Percentiles rank a stretch among this genome's conserved stretches.
Conservation (phyloP, 2,888 invertebrate genomes). For the Prionchulus punctatus region DNA sequence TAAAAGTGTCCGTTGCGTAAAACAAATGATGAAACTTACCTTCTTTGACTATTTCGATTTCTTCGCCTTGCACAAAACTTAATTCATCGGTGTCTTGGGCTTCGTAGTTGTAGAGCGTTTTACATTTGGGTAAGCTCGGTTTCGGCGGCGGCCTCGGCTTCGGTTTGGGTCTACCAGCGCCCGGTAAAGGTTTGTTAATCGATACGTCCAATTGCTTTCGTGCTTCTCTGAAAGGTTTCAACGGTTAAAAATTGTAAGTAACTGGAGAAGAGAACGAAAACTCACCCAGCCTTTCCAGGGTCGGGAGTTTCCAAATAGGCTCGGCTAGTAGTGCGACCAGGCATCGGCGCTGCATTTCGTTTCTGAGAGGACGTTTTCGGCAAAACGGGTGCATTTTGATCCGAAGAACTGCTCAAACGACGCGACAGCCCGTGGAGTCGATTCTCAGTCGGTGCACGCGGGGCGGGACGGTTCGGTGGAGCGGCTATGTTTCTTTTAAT, state of each 20-base stretch:
- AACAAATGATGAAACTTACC: conserved; percentile 30
- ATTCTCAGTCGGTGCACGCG: neutral
- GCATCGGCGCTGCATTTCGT: neutral
- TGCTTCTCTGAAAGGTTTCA: conserved; percentile 9
- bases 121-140: conserved; percentile 32
- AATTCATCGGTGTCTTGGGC: conserved; percentile 51
- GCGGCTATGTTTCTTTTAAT: too few species aligned
- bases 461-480: neutral
- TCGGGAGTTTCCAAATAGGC: neutral
- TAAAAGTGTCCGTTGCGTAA: neutral
- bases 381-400: conserved; percentile 10
- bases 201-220: neutral
- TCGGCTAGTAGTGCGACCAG: neutral
- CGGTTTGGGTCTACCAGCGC: conserved; percentile 35
- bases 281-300: neutral
- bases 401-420: conserved; percentile 3
- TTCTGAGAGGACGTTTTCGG: conserved; percentile 11
- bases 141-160: conserved; percentile 33
- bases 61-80: conserved; percentile 45
- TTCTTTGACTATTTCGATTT: conserved; percentile 46
- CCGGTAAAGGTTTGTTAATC: conserved; percentile 27
- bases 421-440: too few species aligned
- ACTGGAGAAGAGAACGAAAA: too few species aligned
- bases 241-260: too few species aligned
- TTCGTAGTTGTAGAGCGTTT: conserved; percentile 46